phyloP scores from a whole-genome alignment of 2,888 invertebrate species.

The Tetranychus piercei region DNA sequence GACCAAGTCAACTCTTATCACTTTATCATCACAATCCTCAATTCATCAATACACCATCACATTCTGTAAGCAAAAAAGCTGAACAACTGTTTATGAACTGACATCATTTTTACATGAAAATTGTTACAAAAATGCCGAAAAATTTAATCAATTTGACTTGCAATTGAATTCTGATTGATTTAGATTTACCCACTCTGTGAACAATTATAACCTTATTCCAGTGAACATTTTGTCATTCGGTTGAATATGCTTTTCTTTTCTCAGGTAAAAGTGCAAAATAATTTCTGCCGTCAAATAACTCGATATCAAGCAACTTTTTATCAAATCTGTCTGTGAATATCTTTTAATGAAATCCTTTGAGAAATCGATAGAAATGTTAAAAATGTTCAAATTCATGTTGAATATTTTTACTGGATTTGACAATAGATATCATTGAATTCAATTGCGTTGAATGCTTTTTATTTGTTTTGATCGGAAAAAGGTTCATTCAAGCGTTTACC shows the following conservation, averaged over 20 bases:
- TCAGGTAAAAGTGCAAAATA: too few species aligned
- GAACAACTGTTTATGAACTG: background rate
- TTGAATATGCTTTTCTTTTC: background rate
- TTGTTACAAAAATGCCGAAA: background rate
- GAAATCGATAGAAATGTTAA: too few species aligned
- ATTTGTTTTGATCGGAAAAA: background rate
- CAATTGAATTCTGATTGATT: background rate
- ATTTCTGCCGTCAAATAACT: too few species aligned
- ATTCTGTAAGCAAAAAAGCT: background rate
- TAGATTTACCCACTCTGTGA: background rate
- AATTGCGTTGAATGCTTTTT: background rate
- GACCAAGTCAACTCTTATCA: background rate
- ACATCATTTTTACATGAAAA: background rate
- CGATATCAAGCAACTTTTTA: too few species aligned
- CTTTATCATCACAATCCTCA: background rate
- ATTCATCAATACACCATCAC: background rate
- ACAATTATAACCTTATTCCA: background rate
- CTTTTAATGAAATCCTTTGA: too few species aligned
- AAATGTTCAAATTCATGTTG: too few species aligned
- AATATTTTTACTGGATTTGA: background rate
- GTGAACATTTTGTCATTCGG: background rate
- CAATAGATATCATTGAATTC: background rate
- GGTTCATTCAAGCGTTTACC: background rate
- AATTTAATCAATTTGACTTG: too few species aligned
- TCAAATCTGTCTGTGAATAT: too few species aligned